Percentiles rank a stretch among this genome's conserved stretches.
Evolutionary conservation across 2,888 invertebrate genomes (phyloP).

Genomic region (Synergus gifuensis): DNA sequence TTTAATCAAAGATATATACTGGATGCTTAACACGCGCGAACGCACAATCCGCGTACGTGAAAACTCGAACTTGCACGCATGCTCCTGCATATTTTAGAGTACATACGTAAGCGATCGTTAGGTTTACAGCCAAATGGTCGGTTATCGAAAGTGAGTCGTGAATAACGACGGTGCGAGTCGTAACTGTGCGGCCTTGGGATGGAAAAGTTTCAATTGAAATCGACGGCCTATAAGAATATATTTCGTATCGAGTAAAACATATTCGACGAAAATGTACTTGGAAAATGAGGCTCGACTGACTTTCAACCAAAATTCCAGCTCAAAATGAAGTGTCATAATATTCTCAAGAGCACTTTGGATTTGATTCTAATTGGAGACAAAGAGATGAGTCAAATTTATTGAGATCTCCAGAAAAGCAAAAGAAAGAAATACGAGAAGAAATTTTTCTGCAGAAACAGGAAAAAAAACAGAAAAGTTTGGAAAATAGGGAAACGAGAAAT

Average conservation of each 20-base stretch:
- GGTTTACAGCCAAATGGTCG: conserved; percentile 41
- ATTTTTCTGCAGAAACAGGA: not conserved
- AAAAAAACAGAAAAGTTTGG: not conserved
- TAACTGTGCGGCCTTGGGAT: conserved; percentile 39
- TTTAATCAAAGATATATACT: conserved; percentile 17
- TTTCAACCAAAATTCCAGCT: not conserved
- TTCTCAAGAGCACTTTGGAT: not conserved
- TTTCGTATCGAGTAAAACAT: conserved; percentile 25
- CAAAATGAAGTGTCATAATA: too few species aligned
- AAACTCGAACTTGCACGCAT: conserved; percentile 38
- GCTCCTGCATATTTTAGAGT: conserved; percentile 38
- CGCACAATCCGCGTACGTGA: conserved; percentile 37
- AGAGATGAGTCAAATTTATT: not conserved
- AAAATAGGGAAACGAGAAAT: not conserved
- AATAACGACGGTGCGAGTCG: conserved; percentile 40
- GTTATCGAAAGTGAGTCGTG: conserved; percentile 42
- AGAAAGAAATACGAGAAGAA: not conserved
- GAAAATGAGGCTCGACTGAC: not conserved
- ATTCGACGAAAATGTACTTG: conserved; percentile 24
- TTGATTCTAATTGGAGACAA: not conserved
- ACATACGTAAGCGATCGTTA: conserved; percentile 41
- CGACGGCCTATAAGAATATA: conserved; percentile 30
- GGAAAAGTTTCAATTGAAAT: conserved; percentile 43
- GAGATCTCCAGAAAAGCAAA: not conserved
- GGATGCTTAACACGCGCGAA: conserved; percentile 32